Percentiles rank a stretch among this genome's conserved stretches.
Evolutionary conservation across 2,113 vertebrate species (phyloP).

Genomic region (Lepus europaeus): DNA sequence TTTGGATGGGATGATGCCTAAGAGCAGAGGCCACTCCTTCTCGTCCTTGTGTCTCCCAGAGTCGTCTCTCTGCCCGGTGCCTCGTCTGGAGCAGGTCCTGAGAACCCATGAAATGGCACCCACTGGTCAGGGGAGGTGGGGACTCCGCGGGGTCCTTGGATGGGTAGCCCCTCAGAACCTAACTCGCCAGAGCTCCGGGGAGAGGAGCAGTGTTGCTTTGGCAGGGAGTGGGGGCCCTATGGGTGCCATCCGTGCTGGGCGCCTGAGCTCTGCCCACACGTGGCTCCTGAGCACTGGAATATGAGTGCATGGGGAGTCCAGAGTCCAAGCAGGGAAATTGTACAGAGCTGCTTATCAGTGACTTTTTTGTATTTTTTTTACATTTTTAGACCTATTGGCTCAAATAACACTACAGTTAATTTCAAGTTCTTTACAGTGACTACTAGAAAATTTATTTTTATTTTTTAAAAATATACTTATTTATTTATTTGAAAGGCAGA

Average conservation of each 20-base stretch:
- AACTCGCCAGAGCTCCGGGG: neutral
- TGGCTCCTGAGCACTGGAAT: accelerated
- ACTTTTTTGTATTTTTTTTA: neutral
- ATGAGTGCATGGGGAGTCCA: neutral
- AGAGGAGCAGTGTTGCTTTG: too few species aligned
- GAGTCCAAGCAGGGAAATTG: neutral
- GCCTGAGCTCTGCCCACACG: neutral
- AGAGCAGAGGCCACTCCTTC: neutral
- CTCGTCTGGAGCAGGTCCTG: neutral
- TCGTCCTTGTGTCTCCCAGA: neutral
- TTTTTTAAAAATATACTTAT: too few species aligned
- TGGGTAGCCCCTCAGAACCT: neutral
- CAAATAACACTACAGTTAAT: neutral
- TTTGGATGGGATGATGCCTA: accelerated
- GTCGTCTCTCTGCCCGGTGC: neutral
- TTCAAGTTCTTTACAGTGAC: neutral
- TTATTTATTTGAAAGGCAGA: too few species aligned
- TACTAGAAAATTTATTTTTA: neutral
- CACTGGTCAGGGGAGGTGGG: neutral
- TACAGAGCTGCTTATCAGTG: neutral
- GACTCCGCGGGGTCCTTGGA: neutral
- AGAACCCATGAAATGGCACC: neutral
- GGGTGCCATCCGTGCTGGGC: accelerated
- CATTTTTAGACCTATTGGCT: neutral
- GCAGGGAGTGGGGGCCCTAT: neutral